Conservation (phyloP, 2,888 invertebrate species). For the Antitype chi region DNA sequence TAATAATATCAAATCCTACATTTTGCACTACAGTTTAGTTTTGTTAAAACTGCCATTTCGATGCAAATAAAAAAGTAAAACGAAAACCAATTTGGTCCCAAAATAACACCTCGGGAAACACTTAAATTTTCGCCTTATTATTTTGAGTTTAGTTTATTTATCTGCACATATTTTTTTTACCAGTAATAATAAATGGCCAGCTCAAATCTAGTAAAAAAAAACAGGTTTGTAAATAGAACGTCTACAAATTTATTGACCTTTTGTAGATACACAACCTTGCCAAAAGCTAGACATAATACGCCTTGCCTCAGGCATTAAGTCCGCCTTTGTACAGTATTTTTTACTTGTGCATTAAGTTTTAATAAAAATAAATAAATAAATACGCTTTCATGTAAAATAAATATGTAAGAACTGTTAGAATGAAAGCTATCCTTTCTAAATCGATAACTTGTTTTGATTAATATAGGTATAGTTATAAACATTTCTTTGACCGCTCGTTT, state of each 20-base stretch:
- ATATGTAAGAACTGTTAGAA: slow-evolving; percentile 13
- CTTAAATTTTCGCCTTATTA: not conserved
- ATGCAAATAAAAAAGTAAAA: not conserved
- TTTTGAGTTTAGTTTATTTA: not conserved
- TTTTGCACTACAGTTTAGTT: not conserved
- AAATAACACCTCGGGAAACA: not conserved
- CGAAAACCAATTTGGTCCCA: not conserved
- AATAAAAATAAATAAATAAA: too few species aligned
- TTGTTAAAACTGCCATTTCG: not conserved
- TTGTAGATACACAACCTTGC: slow-evolving; percentile 1
- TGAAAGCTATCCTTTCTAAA: slow-evolving; percentile 38
- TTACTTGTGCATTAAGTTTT: too few species aligned
- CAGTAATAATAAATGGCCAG: too few species aligned
- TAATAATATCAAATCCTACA: not conserved
- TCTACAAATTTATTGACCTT: slow-evolving; percentile 6
- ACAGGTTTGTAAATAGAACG: not conserved
- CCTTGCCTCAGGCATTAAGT: too few species aligned
- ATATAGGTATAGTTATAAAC: slow-evolving; percentile 14
- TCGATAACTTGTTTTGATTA: slow-evolving; percentile 39
- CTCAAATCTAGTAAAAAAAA: not conserved
- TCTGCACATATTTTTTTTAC: not conserved
- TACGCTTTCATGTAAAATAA: slow-evolving; percentile 13
- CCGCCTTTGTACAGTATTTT: too few species aligned
- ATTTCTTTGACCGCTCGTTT: slow-evolving; percentile 21
- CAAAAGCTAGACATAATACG: slow-evolving; percentile 1